These are phyloP conservation scores for Trissoscelio sp. DNA, from an alignment of 2,888 invertebrate species.

Conservation along the genomic window DNA sequence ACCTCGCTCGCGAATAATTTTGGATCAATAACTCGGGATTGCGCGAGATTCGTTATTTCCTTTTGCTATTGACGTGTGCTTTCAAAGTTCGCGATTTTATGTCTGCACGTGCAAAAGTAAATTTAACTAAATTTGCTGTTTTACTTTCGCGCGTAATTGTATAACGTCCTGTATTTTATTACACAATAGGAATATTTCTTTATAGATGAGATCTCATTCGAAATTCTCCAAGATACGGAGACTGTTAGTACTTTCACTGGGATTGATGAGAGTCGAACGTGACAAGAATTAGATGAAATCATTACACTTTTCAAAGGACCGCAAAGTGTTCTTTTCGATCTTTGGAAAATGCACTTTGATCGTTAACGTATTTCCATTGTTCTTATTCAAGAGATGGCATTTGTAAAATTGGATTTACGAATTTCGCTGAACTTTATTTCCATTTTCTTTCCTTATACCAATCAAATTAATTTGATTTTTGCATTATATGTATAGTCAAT, in stretches of 20 bases:
- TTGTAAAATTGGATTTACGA: conserved; percentile 21
- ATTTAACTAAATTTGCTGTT: conserved; percentile 37
- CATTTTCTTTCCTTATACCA: neutral
- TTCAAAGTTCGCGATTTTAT: conserved; percentile 21
- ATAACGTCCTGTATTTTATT: conserved; percentile 70
- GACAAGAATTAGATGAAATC: conserved; percentile 74
- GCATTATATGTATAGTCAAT: too few relatives aligned
- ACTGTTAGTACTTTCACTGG: conserved; percentile 80
- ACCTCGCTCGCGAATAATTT: conserved; percentile 6
- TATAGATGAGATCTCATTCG: conserved; percentile 76
- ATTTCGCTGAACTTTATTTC: neutral
- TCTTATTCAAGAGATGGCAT: conserved; percentile 6
- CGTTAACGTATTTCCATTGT: conserved; percentile 44
- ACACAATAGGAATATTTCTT: conserved; percentile 79
- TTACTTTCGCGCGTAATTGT: conserved; percentile 52
- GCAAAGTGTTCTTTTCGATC: conserved; percentile 58
- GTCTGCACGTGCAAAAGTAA: conserved; percentile 14
- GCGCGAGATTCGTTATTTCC: conserved; percentile 4
- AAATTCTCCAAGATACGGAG: conserved; percentile 75
- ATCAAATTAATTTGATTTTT: too few relatives aligned
- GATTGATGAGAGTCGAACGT: conserved; percentile 74
- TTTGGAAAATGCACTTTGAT: conserved; percentile 48
- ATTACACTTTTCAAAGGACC: conserved; percentile 68
- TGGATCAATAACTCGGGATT: neutral
- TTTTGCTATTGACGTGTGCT: conserved; percentile 18